Percentiles rank a stretch among this genome's conserved stretches.
Conservation (phyloP, 1,140 invertebrate genomes). For the Laupala kohalensis region DNA sequence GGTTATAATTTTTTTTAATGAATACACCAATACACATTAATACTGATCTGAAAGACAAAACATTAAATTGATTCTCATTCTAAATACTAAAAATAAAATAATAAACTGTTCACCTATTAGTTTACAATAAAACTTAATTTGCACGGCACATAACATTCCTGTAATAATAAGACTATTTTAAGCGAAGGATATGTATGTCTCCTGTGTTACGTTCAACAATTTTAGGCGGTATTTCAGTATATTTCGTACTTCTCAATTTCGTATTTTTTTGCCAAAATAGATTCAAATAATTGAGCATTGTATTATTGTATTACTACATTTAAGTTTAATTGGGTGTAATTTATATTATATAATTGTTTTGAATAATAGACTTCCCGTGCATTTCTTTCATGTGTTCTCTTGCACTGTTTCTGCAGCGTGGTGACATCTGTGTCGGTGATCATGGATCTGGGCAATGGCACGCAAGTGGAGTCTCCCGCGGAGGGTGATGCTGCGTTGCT, state of each 20-base stretch:
- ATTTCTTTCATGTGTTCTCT: background rate
- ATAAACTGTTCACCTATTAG: too few species aligned
- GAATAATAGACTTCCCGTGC: too few species aligned
- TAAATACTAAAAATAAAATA: too few species aligned
- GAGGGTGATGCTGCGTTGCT: slow-evolving; percentile 48
- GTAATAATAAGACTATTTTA: too few species aligned
- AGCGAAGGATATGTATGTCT: too few species aligned
- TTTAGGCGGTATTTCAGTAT: background rate
- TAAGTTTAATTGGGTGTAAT: background rate
- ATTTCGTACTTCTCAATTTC: background rate
- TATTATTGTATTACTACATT: background rate
- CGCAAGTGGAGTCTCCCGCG: slow-evolving; percentile 23
- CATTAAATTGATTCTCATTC: too few species aligned
- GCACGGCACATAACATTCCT: too few species aligned
- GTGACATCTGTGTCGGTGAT: slow-evolving; percentile 45
- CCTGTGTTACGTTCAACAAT: too few species aligned
- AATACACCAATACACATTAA: too few species aligned
- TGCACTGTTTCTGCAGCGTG: slow-evolving; percentile 28
- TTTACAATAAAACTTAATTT: too few species aligned
- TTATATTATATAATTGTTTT: background rate
- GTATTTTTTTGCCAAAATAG: background rate
- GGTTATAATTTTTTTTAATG: too few species aligned
- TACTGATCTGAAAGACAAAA: too few species aligned
- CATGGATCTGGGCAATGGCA: slow-evolving; percentile 39
- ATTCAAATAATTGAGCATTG: background rate